Conservation (phyloP, 1,140 invertebrate genomes). For the Aphis craccivora region DNA sequence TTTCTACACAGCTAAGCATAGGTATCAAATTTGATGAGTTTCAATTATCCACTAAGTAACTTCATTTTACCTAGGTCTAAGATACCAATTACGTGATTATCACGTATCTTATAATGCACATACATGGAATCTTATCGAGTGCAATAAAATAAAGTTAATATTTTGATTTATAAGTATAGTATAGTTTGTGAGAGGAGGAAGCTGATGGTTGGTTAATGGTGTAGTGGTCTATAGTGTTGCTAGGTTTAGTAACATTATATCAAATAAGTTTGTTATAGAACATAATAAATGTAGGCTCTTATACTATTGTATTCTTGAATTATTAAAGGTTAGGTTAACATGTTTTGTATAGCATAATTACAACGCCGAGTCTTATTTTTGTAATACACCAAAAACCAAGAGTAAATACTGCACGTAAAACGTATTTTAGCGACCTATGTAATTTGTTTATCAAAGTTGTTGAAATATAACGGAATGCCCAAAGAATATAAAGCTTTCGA, state of each 20-base stretch:
- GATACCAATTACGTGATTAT: background rate
- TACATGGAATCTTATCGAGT: background rate
- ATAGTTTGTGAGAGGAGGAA: no score
- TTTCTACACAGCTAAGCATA: background rate
- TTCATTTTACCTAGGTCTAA: background rate
- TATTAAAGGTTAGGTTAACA: background rate
- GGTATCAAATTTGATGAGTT: background rate
- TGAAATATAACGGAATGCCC: background rate
- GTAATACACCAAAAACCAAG: background rate
- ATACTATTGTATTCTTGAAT: background rate
- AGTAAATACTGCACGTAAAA: background rate
- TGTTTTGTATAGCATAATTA: background rate
- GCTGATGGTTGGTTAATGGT: background rate
- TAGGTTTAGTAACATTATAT: conserved; percentile 3
- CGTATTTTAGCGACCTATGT: background rate
- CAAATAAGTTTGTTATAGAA: background rate
- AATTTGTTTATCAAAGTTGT: conserved; percentile 1
- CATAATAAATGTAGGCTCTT: background rate
- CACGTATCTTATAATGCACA: background rate
- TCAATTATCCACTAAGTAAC: background rate
- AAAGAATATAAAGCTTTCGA: background rate
- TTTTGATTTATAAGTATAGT: background rate
- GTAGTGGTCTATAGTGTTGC: background rate
- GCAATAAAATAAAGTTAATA: background rate
- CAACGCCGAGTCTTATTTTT: background rate